Evolutionary conservation across 1,140 invertebrate genomes (phyloP).

Genomic region (Apis florea): DNA sequence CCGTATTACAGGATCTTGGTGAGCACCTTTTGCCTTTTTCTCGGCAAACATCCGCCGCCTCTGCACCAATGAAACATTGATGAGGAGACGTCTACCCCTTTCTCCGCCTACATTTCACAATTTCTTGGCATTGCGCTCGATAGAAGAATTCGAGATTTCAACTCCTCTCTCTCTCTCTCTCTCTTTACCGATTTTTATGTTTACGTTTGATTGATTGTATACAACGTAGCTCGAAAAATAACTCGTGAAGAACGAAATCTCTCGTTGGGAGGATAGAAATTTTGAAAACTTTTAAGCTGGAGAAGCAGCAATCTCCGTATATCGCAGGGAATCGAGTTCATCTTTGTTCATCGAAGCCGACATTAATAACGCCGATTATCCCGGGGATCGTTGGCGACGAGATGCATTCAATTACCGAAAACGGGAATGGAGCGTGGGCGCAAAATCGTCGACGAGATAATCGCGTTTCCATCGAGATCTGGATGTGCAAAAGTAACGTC

Average conservation of each 20-base stretch:
- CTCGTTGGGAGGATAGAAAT: too few species aligned
- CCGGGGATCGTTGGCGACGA: not conserved
- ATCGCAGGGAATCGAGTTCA: too few species aligned
- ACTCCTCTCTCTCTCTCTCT: too few species aligned
- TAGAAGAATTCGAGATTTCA: not conserved
- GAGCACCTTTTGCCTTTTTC: not conserved
- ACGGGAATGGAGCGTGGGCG: not conserved
- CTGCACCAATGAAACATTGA: conserved; percentile 18
- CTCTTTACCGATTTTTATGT: too few species aligned
- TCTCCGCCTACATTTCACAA: not conserved
- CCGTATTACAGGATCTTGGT: conserved; percentile 23
- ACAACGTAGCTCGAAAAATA: too few species aligned
- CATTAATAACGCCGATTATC: not conserved
- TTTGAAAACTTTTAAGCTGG: too few species aligned
- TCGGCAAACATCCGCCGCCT: not conserved
- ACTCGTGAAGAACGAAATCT: too few species aligned
- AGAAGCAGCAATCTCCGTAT: too few species aligned
- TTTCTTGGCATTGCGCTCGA: not conserved
- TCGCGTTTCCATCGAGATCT: conserved; percentile 43
- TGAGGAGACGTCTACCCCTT: not conserved
- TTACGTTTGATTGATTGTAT: too few species aligned
- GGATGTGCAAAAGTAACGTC: conserved; percentile 29
- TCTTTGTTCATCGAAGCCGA: not conserved
- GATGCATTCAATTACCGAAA: conserved; percentile 5
- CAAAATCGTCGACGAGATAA: conserved; percentile 46